These are phyloP conservation scores for Lordiphosa stackelbergi DNA, from an alignment of 1,140 invertebrate species.

Conservation along the genomic window DNA sequence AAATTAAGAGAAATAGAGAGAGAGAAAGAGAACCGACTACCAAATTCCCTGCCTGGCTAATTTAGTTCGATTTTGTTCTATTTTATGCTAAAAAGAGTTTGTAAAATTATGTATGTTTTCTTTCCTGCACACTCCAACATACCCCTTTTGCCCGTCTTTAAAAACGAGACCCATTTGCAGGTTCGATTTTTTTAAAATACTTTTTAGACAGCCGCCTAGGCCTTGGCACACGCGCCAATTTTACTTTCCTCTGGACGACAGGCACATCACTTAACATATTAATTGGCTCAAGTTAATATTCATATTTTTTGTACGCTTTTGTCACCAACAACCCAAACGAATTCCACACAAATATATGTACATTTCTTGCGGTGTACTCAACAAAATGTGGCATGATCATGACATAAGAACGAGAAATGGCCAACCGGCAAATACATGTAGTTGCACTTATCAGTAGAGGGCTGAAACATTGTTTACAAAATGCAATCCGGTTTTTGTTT, in stretches of 20 bases:
- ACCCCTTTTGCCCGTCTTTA: too few relatives aligned
- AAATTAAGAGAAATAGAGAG: not conserved
- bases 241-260: constrained; percentile 39
- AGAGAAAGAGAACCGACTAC: not conserved
- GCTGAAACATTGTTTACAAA: constrained; percentile 61
- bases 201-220: constrained; percentile 51
- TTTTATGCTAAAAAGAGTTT: too few relatives aligned
- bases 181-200: too few relatives aligned
- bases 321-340: constrained; percentile 36
- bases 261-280: constrained; percentile 67
- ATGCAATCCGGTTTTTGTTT: constrained; percentile 25
- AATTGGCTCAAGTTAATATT: constrained; percentile 69
- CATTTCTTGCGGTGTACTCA: constrained; percentile 7
- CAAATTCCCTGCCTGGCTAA: not conserved
- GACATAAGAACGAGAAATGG: constrained; percentile 9
- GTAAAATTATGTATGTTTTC: too few relatives aligned
- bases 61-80: too few relatives aligned
- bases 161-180: too few relatives aligned
- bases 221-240: constrained; percentile 66
- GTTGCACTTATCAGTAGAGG: constrained; percentile 45
- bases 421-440: constrained; percentile 17
- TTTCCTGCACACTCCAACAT: too few relatives aligned
- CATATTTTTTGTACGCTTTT: constrained; percentile 44
- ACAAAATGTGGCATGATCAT: constrained; percentile 12
- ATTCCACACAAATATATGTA: constrained; percentile 8